phyloP scores from a whole-genome alignment of 2,797 vertebrate species.

The Orientallactaga sibirica region DNA sequence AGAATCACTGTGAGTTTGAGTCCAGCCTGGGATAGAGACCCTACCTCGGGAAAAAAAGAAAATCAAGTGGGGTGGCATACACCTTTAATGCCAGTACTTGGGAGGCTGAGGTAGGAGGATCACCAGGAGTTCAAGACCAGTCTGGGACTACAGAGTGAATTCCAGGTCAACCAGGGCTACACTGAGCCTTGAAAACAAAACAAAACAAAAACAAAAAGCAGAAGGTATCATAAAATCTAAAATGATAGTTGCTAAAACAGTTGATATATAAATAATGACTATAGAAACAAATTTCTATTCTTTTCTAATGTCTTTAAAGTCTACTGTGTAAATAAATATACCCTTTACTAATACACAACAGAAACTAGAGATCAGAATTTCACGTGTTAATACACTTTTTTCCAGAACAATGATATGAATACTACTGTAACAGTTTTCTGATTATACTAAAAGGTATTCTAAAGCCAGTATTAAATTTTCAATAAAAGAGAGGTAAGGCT shows the following conservation, averaged over 20 bases:
- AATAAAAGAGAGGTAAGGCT: conserved; percentile 34
- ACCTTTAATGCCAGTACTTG: no score
- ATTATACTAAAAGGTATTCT: conserved; percentile 30
- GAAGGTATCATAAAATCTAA: conserved; percentile 42
- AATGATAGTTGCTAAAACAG: conserved; percentile 13
- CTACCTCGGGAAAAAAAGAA: no score
- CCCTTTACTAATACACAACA: conserved; percentile 39
- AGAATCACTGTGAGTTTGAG: no score
- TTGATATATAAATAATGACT: conserved; percentile 58
- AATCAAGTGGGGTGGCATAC: no score
- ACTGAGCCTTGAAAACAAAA: no score
- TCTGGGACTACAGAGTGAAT: no score
- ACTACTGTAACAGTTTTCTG: background rate
- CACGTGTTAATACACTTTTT: background rate
- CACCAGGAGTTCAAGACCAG: no score
- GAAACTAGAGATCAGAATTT: conserved; percentile 40
- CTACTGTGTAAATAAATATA: conserved; percentile 31
- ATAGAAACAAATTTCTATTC: conserved; percentile 27
- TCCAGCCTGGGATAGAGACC: no score
- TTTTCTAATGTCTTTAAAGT: conserved; percentile 30
- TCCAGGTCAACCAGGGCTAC: no score
- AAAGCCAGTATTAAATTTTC: conserved; percentile 42
- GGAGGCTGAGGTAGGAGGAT: no score
- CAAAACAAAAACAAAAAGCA: background rate
- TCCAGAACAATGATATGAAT: background rate